A percentile compares a stretch with the other conserved stretches of the same genome.
Conservation (phyloP, 2,797 vertebrate species). For the Bradypodion pumilum region DNA sequence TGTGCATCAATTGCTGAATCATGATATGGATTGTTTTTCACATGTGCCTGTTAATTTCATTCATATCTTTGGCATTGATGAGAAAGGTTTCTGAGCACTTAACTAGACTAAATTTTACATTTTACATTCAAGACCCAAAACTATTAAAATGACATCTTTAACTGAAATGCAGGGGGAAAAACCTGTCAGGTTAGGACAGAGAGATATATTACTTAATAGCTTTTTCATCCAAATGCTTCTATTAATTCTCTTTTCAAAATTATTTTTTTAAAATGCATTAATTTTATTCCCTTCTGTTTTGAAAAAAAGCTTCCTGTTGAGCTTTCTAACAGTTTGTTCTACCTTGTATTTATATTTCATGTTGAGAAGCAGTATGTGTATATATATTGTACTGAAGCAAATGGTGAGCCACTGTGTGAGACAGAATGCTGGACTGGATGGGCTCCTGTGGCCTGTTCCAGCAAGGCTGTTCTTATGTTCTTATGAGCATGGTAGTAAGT, state of each 20-base stretch:
- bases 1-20: constrained; percentile 51
- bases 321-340: not conserved
- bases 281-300: not conserved
- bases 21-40: constrained; percentile 49
- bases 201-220: not conserved
- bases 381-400: no score
- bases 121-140: constrained; percentile 36
- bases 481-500: no score
- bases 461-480: no score
- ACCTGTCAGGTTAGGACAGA: not conserved
- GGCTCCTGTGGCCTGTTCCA: no score
- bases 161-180: constrained; percentile 30
- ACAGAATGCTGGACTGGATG: no score
- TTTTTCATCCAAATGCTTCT: not conserved
- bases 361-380: not conserved
- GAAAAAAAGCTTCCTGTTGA: not conserved
- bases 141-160: constrained; percentile 34
- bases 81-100: constrained; percentile 32
- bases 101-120: constrained; percentile 39
- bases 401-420: no score
- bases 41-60: constrained; percentile 52
- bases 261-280: constrained; percentile 11
- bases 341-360: not conserved
- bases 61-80: constrained; percentile 35
- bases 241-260: not conserved